Conservation (phyloP, 2,888 invertebrate genomes). For the Galeruca laticollis region DNA sequence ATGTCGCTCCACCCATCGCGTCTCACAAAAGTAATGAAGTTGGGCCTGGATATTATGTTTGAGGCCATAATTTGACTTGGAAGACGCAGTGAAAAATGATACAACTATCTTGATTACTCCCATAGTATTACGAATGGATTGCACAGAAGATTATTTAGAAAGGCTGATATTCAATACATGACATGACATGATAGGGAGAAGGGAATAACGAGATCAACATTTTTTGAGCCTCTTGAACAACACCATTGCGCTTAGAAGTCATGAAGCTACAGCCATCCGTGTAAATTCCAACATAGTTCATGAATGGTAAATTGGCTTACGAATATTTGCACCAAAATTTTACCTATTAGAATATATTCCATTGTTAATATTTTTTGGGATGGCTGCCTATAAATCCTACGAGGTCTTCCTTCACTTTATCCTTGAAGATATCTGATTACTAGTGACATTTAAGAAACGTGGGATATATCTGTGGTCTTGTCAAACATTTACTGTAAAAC, state of each 20-base stretch:
- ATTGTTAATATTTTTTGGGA: background rate
- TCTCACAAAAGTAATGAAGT: slow-evolving; percentile 13
- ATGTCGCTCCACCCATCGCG: slow-evolving; percentile 2
- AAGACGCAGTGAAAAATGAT: slow-evolving; percentile 15
- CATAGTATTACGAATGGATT: slow-evolving; percentile 10
- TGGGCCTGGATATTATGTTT: slow-evolving; percentile 10
- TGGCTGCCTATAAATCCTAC: background rate
- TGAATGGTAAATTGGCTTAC: too few species aligned
- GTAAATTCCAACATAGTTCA: slow-evolving; percentile 8
- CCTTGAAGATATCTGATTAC: background rate
- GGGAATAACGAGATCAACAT: background rate
- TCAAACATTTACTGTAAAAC: too few species aligned
- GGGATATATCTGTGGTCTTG: too few species aligned
- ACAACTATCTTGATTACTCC: slow-evolving; percentile 7
- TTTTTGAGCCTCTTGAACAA: slow-evolving; percentile 12
- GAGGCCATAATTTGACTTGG: slow-evolving; percentile 11
- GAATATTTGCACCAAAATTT: too few species aligned
- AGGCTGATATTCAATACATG: slow-evolving; percentile 8
- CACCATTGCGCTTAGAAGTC: slow-evolving; percentile 2
- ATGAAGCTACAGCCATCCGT: slow-evolving; percentile 10
- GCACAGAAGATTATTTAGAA: slow-evolving; percentile 18
- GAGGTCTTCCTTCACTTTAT: too few species aligned
- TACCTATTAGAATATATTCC: background rate
- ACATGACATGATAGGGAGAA: too few species aligned
- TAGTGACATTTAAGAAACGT: too few species aligned